phyloP scores from a whole-genome alignment of 2,888 invertebrate genomes.

The Palloptera scutellata region DNA sequence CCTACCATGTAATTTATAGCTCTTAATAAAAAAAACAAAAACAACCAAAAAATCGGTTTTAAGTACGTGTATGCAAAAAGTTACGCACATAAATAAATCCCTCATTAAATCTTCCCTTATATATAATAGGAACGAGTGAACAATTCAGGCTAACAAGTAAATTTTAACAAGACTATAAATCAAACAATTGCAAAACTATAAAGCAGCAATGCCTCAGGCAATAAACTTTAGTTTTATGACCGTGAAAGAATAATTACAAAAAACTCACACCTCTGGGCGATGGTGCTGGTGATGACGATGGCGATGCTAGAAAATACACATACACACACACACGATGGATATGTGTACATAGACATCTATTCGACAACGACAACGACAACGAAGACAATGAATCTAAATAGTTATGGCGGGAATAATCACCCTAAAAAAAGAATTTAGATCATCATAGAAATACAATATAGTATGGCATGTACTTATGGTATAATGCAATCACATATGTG shows the following conservation, averaged over 20 bases:
- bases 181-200: conserved; percentile 35
- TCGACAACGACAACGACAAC: conserved; percentile 3
- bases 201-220: conserved; percentile 29
- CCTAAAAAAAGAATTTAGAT: neutral
- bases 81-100: no score
- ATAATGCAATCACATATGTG: no score
- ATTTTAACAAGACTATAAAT: conserved; percentile 17
- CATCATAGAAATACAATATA: no score
- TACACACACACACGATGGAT: no score
- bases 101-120: no score
- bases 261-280: conserved; percentile 22
- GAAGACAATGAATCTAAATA: no score
- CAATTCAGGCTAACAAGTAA: no score
- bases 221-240: conserved; percentile 55
- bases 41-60: neutral
- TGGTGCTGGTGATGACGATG: no score
- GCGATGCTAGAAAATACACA: no score
- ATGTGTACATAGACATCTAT: neutral
- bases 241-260: conserved; percentile 45
- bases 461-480: no score
- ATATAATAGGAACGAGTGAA: no score
- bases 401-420: neutral
- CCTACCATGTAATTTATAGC: neutral
- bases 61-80: neutral
- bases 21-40: conserved; percentile 1